phyloP scores from a whole-genome alignment of 2,113 vertebrate genomes.

The Amazona vittata region DNA sequence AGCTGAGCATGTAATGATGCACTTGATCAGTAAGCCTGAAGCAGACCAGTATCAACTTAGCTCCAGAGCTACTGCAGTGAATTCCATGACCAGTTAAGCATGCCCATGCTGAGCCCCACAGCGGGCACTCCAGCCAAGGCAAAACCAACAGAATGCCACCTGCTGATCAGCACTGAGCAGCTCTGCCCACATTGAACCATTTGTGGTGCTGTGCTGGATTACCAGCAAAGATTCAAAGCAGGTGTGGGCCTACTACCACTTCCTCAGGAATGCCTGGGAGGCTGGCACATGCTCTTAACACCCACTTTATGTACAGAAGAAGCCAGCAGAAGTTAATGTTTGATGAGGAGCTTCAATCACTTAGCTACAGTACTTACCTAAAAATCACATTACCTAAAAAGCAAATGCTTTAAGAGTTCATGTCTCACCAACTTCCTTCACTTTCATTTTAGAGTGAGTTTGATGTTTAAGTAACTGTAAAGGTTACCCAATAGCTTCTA shows the following conservation, averaged over 20 bases:
- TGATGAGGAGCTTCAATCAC: slow-evolving; percentile 28
- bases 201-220: not conserved
- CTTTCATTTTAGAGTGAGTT: not conserved
- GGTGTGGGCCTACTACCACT: not conserved
- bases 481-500: not conserved
- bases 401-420: slow-evolving; percentile 10
- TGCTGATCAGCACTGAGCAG: not conserved
- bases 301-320: not conserved
- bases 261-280: not conserved
- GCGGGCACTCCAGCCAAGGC: not conserved
- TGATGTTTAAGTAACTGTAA: not conserved
- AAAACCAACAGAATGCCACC: not conserved
- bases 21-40: not conserved
- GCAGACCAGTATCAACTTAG: not conserved
- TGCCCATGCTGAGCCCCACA: not conserved
- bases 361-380: not conserved
- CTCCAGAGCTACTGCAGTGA: not conserved
- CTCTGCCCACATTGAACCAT: not conserved
- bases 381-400: not conserved
- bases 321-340: not conserved
- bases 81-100: not conserved
- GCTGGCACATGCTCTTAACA: not conserved
- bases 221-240: not conserved
- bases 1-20: too few species aligned
- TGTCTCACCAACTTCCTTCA: not conserved